Base-by-base conservation (phyloP, 2,113 vertebrate species). In the Lamprologus speciosus region DNA sequence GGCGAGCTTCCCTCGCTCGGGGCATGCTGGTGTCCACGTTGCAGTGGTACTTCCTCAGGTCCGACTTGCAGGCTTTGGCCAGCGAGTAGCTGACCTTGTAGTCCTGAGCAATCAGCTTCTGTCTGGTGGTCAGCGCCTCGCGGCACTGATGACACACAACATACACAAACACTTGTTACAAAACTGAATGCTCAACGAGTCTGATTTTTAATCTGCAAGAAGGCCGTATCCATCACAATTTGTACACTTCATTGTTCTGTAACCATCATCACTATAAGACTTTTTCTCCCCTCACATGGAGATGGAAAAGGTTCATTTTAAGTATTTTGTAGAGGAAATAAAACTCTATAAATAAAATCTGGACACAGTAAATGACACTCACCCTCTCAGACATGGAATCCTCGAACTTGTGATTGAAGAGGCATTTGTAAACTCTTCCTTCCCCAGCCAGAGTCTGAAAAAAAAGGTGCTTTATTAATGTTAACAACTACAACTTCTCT, bases 361-460 rank as follows among this genome's bases (percentile, higher is more conserved):
- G 13, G 40, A 11, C 14, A 47, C 23, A 17, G 68, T 47, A 17
- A 75, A 47, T 10, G 14, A 0, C 35, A 6, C 70, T 7, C 54
- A 94, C 93, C 91, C 91, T 94, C 5, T 98, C 98, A 92, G 98
- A 98, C 98, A 99, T 99, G 33, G 97, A 97, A 82, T 99, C 98
- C 94, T 99, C 98, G 96, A 99, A 99, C 94, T 99, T 99, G 95
- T 99, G 98, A 91, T 99, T 99, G 92, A 99, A 99, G 85, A 99
- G 97, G 96, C 98, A 99, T 92, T 99, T 99, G 96, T 99, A 99
- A 23, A 99, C 98, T 90, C 42, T 45, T 97, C 94, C 17, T 98
- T 98, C 94, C 98, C 98, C 73, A 97, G 98, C 70, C 5, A 75
- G 42, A 28, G 70, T 47, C 70, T 75, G 70, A 0, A 10, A 26